phyloP scores from a whole-genome alignment of 2,113 vertebrate genomes.

The Vulpes lagopus region DNA sequence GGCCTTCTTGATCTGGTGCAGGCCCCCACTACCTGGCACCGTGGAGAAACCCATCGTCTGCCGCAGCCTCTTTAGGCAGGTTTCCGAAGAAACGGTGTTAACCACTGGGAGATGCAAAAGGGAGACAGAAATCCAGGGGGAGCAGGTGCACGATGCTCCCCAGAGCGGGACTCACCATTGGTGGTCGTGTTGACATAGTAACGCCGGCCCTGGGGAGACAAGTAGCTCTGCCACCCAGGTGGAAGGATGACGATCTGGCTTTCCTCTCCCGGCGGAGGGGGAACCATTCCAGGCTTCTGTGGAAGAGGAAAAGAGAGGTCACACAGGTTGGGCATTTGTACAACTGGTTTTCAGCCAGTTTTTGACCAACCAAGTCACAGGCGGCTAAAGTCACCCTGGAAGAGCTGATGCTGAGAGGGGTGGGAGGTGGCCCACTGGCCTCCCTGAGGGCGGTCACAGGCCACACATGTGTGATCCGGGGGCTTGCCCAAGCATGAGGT shows the following conservation, averaged over 20 bases:
- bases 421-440: not conserved
- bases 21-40: not conserved
- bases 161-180: conserved; percentile 91
- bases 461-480: not conserved
- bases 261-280: conserved; percentile 93
- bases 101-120: not conserved
- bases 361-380: not conserved
- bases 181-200: conserved; percentile 98
- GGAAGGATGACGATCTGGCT: conserved; percentile 90
- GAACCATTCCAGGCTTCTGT: conserved; percentile 93
- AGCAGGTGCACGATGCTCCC: no score
- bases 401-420: accelerated
- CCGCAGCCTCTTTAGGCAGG: not conserved
- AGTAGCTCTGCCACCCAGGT: conserved; percentile 96
- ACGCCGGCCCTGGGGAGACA: conserved; percentile 95
- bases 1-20: not conserved
- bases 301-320: conserved; percentile 58
- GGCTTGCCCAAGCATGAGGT: accelerated
- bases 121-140: accelerated
- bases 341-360: not conserved
- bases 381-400: not conserved
- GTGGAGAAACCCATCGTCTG: no score
- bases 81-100: not conserved
- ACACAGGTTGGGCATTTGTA: not conserved
- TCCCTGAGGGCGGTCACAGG: not conserved